Base-by-base conservation (phyloP, 2,113 vertebrate species). In the Callipepla californica region DNA sequence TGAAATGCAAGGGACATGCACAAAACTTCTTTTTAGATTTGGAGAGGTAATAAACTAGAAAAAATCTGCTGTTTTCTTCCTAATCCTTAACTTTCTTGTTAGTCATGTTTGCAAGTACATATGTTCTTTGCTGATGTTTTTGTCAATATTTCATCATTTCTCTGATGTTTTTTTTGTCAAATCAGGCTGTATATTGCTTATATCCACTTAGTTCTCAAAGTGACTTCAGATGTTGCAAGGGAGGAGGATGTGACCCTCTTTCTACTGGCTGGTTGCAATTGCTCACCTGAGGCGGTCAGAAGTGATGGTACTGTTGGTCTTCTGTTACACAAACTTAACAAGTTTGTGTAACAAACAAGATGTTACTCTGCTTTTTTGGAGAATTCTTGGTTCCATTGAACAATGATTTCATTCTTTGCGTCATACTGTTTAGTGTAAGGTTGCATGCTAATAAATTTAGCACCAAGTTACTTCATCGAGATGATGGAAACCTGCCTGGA, bases 391-490 rank as follows among this genome's bases (percentile, higher is more conserved):
- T 91, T 90, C 65, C 66, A 28, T 23, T 68, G 62, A 86, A 68
- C 93, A 80, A 57, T 68, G 34, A 57, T 68, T 91, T 89, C 7
- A 19, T 96, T 95, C 82, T 86, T 40, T 66, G 70, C 55, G 67
- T 89, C 4, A 1, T 67, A 76, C 85, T 83, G 47, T 74, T 94
- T 85, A 78, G 72, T 85, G 51, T 85, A 65, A 87, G 75, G 61
- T 85, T 94, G 59, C 44, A 50, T 72, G 79, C 65, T 94, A 53
- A 80, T 94, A 92, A 88, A 91, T 92, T 85, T 75, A 92, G 51
- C 68, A 91, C 79, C 57, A 61, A 48, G 61, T 94, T 82, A 80
- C 9, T 53, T 80, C 88, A 85, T 73, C 32, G 65, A 57, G 65
- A 73, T 92, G 73, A 83, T 88, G 76, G 91, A 94, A 91, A 91